Conservation (phyloP, 1,140 invertebrate genomes). For the Rhagoletis pomonella region DNA sequence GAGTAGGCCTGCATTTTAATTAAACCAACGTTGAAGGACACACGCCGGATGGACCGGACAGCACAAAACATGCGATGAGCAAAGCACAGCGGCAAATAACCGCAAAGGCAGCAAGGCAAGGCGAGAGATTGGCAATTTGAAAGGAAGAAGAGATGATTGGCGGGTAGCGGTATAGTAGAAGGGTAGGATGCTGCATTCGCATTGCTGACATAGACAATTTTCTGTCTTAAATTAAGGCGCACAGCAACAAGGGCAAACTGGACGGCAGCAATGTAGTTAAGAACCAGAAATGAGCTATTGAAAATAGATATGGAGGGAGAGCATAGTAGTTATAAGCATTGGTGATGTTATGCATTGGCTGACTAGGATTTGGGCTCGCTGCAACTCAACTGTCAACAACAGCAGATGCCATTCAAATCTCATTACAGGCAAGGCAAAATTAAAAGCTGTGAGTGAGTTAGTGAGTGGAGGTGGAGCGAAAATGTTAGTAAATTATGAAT, state of each 20-base stretch:
- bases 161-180: too few species aligned
- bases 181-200: neutral
- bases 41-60: neutral
- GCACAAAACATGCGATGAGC: neutral
- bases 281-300: constrained; percentile 30
- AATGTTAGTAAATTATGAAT: neutral
- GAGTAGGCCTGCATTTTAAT: constrained; percentile 47
- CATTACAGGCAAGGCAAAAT: constrained; percentile 23
- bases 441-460: neutral
- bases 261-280: constrained; percentile 30
- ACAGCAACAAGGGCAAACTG: constrained; percentile 66
- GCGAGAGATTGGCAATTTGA: constrained; percentile 42
- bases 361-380: neutral
- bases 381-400: neutral
- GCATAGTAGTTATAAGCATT: neutral
- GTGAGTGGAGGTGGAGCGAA: neutral
- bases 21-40: constrained; percentile 45
- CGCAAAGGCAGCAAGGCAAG: neutral
- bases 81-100: neutral
- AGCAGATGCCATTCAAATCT: constrained; percentile 43
- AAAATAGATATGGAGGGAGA: neutral
- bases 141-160: neutral
- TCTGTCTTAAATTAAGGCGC: constrained; percentile 62
- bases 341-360: neutral
- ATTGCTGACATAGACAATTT: constrained; percentile 54